Percentiles rank a stretch among this genome's conserved stretches.
Conservation (phyloP, 2,888 invertebrate genomes). For the Pegoplata infirma region DNA sequence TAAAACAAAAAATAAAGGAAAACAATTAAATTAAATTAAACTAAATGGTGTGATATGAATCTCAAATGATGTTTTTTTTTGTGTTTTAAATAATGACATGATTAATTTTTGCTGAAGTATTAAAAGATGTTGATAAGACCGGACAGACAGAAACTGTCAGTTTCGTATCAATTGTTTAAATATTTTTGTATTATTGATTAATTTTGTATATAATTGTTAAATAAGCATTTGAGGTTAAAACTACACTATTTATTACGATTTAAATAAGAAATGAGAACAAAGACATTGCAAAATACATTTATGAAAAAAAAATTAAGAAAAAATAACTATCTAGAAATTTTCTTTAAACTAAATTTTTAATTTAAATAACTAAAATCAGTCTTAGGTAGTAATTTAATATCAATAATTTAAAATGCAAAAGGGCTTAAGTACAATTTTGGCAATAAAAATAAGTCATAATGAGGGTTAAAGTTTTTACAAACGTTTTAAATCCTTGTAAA, state of each 20-base stretch:
- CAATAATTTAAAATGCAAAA: no score
- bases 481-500: no score
- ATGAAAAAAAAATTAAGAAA: not conserved
- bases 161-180: not conserved
- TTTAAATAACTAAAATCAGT: no score
- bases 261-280: conserved; percentile 24
- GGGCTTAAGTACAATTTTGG: no score
- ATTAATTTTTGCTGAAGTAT: conserved; percentile 1
- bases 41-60: conserved; percentile 23
- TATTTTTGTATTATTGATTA: conserved; percentile 8
- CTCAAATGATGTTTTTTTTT: conserved; percentile 2
- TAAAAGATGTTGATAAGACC: not conserved
- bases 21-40: conserved; percentile 4
- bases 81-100: conserved; percentile 7
- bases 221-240: conserved; percentile 9
- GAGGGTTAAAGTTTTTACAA: no score
- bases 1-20: conserved; percentile 20
- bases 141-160: not conserved
- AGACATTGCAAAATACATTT: conserved; percentile 22
- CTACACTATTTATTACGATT: not conserved
- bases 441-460: no score
- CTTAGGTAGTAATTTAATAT: no score
- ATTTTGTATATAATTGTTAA: conserved; percentile 3
- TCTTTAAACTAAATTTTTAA: no score
- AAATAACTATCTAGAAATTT: not conserved